These are phyloP conservation scores for Rhinogobius similis DNA, from an alignment of 2,113 vertebrate species.

Conservation along the genomic window DNA sequence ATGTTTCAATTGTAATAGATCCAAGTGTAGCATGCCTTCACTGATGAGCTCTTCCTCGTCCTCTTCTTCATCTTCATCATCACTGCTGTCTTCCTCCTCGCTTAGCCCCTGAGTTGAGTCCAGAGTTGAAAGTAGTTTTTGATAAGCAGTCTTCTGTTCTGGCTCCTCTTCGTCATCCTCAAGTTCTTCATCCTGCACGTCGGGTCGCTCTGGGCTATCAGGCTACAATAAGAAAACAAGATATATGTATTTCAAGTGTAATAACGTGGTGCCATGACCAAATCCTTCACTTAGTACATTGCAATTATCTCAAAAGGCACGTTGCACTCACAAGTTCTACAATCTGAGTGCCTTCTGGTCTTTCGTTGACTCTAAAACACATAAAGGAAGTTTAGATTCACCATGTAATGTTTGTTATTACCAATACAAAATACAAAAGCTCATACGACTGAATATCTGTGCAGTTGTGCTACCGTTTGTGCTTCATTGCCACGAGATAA, in stretches of 20 bases:
- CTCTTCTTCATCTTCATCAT: conserved; percentile 64
- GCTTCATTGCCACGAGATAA: background rate
- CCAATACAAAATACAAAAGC: background rate
- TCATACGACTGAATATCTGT: background rate
- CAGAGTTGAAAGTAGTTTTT: conserved; percentile 89
- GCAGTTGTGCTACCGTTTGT: background rate
- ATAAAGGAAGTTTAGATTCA: conserved; percentile 6
- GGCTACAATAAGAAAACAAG: conserved; percentile 63
- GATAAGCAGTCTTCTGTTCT: conserved; percentile 85
- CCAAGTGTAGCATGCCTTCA: conserved; percentile 28
- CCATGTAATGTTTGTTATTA: background rate
- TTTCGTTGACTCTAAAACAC: conserved; percentile 75
- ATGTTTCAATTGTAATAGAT: background rate
- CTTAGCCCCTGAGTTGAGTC: conserved; percentile 73
- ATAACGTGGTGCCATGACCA: too few relatives aligned
- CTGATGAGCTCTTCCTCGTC: conserved; percentile 59
- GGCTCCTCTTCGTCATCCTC: conserved; percentile 83
- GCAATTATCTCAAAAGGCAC: too few relatives aligned
- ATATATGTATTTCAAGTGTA: background rate
- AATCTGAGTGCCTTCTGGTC: conserved; percentile 79
- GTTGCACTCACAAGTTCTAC: conserved; percentile 84
- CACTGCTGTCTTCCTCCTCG: conserved; percentile 66
- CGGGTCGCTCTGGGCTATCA: conserved; percentile 78
- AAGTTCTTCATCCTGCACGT: conserved; percentile 75
- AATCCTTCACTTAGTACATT: too few relatives aligned